A percentile compares a stretch with the other conserved stretches of the same genome.
phyloP scores from a whole-genome alignment of 2,888 invertebrate genomes.

The Oligia fasciuncula region DNA sequence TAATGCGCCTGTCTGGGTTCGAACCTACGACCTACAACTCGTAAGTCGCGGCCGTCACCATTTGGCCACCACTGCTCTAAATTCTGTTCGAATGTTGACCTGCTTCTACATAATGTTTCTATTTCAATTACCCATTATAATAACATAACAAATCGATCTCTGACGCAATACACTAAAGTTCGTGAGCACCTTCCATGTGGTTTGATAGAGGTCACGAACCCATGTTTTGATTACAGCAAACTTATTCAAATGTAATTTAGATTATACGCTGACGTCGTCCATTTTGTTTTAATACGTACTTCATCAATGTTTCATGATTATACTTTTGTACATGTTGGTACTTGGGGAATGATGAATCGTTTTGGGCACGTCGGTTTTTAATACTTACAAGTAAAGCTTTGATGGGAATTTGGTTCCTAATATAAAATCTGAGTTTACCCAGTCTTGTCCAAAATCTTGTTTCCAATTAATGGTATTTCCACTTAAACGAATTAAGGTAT shows the following conservation, averaged over 20 bases:
- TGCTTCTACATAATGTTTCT: neutral
- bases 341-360: slow-evolving; percentile 46
- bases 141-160: slow-evolving; percentile 43
- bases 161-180: slow-evolving; percentile 34
- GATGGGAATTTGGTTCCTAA: neutral
- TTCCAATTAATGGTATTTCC: no score
- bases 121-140: slow-evolving; percentile 23
- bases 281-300: slow-evolving; percentile 65
- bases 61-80: no score
- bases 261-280: slow-evolving; percentile 61
- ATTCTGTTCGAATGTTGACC: neutral
- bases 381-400: slow-evolving; percentile 13
- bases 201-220: slow-evolving; percentile 58
- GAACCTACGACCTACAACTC: no score
- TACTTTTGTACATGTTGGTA: slow-evolving; percentile 47
- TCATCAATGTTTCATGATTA: slow-evolving; percentile 59
- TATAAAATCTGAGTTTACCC: neutral
- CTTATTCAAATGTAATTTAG: slow-evolving; percentile 67
- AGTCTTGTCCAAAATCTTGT: neutral
- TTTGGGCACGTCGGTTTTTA: slow-evolving; percentile 25
- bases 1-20: no score
- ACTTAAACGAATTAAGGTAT: neutral
- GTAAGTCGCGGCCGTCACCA: no score
- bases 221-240: slow-evolving; percentile 54
- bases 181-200: slow-evolving; percentile 40